These are phyloP conservation scores for Microtus richardsoni DNA, from an alignment of 2,113 vertebrate species.

Conservation along the genomic window DNA sequence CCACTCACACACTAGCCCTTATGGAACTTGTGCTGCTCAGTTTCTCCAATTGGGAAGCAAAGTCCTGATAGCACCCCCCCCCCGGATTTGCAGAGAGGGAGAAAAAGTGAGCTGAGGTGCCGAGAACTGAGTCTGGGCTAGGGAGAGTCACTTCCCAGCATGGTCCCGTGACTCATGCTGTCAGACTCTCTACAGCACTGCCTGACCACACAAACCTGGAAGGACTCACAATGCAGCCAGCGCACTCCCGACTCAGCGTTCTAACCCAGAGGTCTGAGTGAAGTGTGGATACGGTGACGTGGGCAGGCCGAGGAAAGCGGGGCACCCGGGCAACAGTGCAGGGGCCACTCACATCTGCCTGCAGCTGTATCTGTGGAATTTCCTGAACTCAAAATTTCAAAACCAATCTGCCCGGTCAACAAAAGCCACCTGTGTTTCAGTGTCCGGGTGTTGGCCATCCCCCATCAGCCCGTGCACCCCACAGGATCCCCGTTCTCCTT, in stretches of 20 bases:
- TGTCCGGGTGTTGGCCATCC: rapidly evolving
- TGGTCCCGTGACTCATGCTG: too few relatives aligned
- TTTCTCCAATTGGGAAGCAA: neutral
- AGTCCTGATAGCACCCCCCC: neutral
- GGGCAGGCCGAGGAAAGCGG: rapidly evolving
- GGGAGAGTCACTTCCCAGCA: rapidly evolving
- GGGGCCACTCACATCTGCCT: neutral
- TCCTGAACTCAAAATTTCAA: neutral
- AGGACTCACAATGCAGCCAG: neutral
- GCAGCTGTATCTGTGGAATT: neutral
- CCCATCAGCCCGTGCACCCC: too few relatives aligned
- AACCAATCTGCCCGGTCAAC: neutral
- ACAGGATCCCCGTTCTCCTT: neutral
- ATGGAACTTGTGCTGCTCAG: rapidly evolving
- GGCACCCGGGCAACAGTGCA: rapidly evolving
- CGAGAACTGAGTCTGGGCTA: rapidly evolving
- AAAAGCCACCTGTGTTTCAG: neutral
- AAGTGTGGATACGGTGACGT: rapidly evolving
- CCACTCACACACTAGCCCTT: neutral
- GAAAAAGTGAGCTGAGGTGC: neutral
- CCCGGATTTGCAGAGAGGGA: rapidly evolving
- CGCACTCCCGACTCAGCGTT: neutral
- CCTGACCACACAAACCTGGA: neutral
- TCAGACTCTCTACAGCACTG: neutral
- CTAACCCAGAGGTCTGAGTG: neutral